phyloP scores from a whole-genome alignment of 2,113 vertebrate species.

The Cyphomyrus plagiostoma region DNA sequence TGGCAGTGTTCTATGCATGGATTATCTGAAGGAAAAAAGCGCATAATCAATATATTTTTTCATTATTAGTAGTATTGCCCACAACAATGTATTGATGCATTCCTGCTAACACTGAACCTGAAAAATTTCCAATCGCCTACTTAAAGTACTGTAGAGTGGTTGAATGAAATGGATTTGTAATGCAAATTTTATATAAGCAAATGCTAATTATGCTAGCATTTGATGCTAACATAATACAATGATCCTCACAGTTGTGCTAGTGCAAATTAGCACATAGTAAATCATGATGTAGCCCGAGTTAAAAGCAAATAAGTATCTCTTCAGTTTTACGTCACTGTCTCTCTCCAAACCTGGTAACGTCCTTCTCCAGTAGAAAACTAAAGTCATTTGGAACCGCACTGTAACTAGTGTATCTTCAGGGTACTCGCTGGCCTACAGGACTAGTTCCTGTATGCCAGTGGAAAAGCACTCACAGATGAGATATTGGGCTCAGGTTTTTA shows the following conservation, averaged over 20 bases:
- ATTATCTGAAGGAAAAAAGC: not conserved
- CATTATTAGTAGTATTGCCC: not conserved
- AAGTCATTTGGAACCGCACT: not conserved
- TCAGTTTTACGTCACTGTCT: not conserved
- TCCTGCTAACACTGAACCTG: not conserved
- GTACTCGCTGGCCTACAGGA: not conserved
- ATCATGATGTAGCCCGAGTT: not conserved
- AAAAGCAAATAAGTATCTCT: not conserved
- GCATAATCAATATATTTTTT: not conserved
- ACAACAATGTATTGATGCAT: not conserved
- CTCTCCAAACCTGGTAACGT: not conserved
- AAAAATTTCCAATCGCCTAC: not conserved
- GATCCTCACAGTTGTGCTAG: not conserved
- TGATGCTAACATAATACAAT: not conserved
- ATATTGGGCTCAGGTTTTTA: not conserved
- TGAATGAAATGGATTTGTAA: not conserved
- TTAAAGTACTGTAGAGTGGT: not conserved
- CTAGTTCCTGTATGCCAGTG: not conserved
- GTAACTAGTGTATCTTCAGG: not conserved
- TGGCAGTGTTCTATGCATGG: not conserved
- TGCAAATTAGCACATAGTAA: not conserved
- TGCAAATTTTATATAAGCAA: not conserved
- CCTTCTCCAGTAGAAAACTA: not conserved
- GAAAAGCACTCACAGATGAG: not conserved
- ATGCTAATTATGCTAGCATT: not conserved